Percentiles rank a stretch among this genome's conserved stretches.
Evolutionary conservation across 2,888 invertebrate genomes (phyloP).

Genomic region (Dysmachus trigonus): DNA sequence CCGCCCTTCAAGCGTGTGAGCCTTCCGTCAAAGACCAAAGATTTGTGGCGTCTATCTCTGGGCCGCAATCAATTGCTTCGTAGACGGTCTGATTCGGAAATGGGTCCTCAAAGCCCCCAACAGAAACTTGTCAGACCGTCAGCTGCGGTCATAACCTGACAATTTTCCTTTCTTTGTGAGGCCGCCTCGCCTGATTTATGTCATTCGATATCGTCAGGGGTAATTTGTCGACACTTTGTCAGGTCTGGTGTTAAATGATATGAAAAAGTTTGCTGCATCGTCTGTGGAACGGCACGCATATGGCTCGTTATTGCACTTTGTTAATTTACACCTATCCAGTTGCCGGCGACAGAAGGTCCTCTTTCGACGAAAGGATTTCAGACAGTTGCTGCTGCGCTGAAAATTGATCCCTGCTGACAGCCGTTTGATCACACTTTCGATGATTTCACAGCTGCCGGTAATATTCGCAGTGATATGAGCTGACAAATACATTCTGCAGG

Average conservation of each 20-base stretch:
- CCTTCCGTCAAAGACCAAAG: background rate
- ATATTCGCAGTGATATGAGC: constrained; percentile 14
- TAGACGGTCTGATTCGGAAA: constrained; percentile 29
- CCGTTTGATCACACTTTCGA: constrained; percentile 28
- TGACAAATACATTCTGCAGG: background rate
- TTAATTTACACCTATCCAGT: constrained; percentile 14
- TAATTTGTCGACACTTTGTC: constrained; percentile 44
- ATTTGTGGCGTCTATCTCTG: constrained; percentile 19
- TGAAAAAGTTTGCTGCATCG: background rate
- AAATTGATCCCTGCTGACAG: constrained; percentile 27
- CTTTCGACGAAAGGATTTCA: background rate
- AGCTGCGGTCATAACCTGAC: constrained; percentile 36
- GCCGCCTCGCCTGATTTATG: constrained; percentile 40
- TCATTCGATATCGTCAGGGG: constrained; percentile 41
- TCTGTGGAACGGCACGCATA: background rate
- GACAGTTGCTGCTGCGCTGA: background rate
- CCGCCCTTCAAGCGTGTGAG: constrained; percentile 18
- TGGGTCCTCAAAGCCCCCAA: constrained; percentile 21
- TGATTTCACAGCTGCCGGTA: constrained; percentile 24
- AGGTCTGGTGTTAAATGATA: constrained; percentile 42
- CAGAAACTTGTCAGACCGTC: constrained; percentile 34
- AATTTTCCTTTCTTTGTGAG: constrained; percentile 2
- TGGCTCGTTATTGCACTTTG: constrained; percentile 16
- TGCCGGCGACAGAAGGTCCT: background rate
- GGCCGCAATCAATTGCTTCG: background rate